Conservation (phyloP, 2,888 invertebrate species). For the Drosophila villosipedis region DNA sequence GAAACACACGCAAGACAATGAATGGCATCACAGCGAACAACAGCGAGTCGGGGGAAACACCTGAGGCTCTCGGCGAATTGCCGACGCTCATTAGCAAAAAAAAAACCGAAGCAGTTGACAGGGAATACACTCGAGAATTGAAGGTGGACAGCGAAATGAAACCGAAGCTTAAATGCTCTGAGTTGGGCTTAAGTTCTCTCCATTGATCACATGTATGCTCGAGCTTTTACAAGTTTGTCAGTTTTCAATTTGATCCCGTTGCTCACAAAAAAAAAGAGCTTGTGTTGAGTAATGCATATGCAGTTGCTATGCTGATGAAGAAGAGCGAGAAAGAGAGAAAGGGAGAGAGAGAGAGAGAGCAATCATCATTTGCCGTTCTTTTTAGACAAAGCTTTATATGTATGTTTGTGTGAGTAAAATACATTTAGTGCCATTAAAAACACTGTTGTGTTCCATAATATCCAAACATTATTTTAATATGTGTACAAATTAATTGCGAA, state of each 20-base stretch:
- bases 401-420: slow-evolving; percentile 7
- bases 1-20: slow-evolving; percentile 53
- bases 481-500: slow-evolving; percentile 56
- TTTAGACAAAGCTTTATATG: slow-evolving; percentile 6
- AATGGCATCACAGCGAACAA: slow-evolving; percentile 43
- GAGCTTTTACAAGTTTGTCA: slow-evolving; percentile 2
- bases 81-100: slow-evolving; percentile 58
- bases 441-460: slow-evolving; percentile 20
- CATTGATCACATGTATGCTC: neutral
- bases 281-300: slow-evolving; percentile 13
- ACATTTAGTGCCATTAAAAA: slow-evolving; percentile 36
- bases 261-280: slow-evolving; percentile 11
- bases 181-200: neutral
- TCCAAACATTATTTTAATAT: slow-evolving; percentile 51
- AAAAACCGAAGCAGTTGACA: slow-evolving; percentile 63
- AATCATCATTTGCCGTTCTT: slow-evolving; percentile 3
- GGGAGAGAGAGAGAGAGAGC: neutral
- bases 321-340: neutral
- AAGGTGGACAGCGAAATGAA: slow-evolving; percentile 9
- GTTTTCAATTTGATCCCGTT: slow-evolving; percentile 11
- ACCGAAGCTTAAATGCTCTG: slow-evolving; percentile 44
- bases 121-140: slow-evolving; percentile 33
- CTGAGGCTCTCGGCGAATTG: slow-evolving; percentile 63
- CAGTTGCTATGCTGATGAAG: slow-evolving; percentile 15
- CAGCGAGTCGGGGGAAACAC: slow-evolving; percentile 63